Conservation (phyloP, 1,140 invertebrate genomes). For the Cydia splendana region DNA sequence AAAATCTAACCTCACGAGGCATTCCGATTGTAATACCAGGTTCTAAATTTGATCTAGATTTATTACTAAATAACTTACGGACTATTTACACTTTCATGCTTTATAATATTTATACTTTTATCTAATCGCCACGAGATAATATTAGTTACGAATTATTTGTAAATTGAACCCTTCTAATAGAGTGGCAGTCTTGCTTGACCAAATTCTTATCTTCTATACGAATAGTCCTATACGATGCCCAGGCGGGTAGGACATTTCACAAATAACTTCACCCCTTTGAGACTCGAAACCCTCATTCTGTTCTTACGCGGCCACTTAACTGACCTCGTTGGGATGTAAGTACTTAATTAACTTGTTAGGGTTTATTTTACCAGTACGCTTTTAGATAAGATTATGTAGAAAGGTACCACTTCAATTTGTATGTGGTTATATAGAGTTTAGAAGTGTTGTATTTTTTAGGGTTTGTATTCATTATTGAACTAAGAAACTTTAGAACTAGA, state of each 20-base stretch:
- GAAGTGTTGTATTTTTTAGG: background rate
- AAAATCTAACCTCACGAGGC: no score
- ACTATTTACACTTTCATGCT: no score
- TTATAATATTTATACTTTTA: no score
- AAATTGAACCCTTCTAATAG: background rate
- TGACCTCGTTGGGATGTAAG: constrained; percentile 6
- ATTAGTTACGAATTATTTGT: no score
- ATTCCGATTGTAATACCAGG: no score
- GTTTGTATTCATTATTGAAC: no score
- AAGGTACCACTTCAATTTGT: background rate
- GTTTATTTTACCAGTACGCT: constrained; percentile 8
- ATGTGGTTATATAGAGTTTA: background rate
- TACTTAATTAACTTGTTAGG: constrained; percentile 28
- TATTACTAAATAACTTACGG: no score
- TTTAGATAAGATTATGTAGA: constrained; percentile 1
- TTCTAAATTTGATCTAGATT: no score
- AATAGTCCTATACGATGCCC: constrained; percentile 17
- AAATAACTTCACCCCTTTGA: constrained; percentile 32
- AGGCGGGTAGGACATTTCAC: constrained; percentile 19
- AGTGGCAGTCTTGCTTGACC: background rate
- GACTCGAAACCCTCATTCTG: constrained; percentile 27
- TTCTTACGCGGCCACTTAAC: constrained; percentile 29
- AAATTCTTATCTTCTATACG: background rate
- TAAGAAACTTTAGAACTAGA: no score
- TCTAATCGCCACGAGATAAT: no score